Base-by-base conservation (phyloP, 2,113 vertebrate species). In the Chrysochloris asiatica region DNA sequence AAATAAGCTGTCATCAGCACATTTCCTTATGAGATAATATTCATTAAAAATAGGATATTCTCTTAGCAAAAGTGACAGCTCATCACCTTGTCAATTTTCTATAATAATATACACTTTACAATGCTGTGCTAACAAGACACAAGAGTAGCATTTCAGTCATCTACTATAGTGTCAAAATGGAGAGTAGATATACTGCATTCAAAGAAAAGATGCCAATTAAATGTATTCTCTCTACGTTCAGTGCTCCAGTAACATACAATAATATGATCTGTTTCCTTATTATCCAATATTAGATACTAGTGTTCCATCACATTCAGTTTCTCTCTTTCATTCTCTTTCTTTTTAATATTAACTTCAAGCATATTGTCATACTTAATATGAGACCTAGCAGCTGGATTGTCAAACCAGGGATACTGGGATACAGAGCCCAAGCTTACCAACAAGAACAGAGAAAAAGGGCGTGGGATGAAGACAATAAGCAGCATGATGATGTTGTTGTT, bases 11-110 rank as follows among this genome's bases (percentile, higher is more conserved):
- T 92, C 77, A 85, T 80, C 50, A 96, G 81, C 67, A 95, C 54
- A 83, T 95, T 96, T 96, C 78, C 72, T 96, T 91, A 86, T 83
- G 48, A 95, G 96, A 93, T 16, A 96, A 86, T 71, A 84, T 92
- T 94, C n/a, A 93, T 92, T 97, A 93, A 95, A 95, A 97, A 91
- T 14, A 93, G 28, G 19, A 78, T 94, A 88, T 73, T 90, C 7
- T 92, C 3, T 95, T 96, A 93, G 50, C 38, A 91, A 78, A 96
- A 96, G 95, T 92, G 45, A 86, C 56, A 93, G 36, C 86, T 97
- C 79, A 92, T 45, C 75, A 83, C 61, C 76, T 91, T 94, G 85
- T 75, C 1, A 93, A 83, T 96, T 96, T 95, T 81, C 83, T 81
- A 28, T 93, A 95, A 88, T 94, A 92, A 89, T 94, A 81, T 52